Evolutionary conservation across 2,797 vertebrate genomes (phyloP).

Genomic region (Peromyscus nudipes): DNA sequence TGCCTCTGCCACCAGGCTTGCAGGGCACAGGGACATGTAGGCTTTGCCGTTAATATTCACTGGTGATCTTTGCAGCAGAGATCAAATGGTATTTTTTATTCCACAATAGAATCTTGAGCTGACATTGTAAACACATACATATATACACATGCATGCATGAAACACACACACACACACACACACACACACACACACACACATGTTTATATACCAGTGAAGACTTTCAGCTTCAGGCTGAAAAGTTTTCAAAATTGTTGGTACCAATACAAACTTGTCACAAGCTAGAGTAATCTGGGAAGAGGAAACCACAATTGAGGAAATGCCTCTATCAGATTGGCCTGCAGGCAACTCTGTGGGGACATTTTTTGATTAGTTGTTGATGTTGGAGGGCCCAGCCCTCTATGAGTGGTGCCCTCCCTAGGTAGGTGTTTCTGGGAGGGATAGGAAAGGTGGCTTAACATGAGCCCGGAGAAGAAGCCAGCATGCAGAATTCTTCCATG

Average conservation of each 20-base stretch:
- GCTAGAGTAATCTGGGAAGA: neutral
- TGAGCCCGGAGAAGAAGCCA: neutral
- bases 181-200: neutral
- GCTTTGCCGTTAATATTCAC: neutral
- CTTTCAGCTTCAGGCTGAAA: neutral
- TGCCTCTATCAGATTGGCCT: neutral
- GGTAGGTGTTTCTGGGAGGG: neutral
- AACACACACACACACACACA: neutral
- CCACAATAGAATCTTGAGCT: neutral
- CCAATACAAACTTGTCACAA: neutral
- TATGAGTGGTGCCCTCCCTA: neutral
- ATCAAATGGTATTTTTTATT: conserved; percentile 24
- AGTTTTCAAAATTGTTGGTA: neutral
- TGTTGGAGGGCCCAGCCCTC: neutral
- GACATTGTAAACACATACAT: neutral
- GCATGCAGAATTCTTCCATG: neutral
- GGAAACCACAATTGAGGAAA: neutral
- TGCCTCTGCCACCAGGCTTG: neutral
- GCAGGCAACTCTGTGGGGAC: neutral
- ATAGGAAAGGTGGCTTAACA: neutral
- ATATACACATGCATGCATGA: neutral
- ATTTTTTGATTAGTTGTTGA: neutral
- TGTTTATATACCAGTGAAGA: neutral
- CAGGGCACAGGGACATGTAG: neutral
- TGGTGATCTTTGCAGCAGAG: neutral